A percentile compares a stretch with the other conserved stretches of the same genome.
Conservation (phyloP, 53 echinoderm and acorn worm genomes). For the Hippasteria phrygiana region DNA sequence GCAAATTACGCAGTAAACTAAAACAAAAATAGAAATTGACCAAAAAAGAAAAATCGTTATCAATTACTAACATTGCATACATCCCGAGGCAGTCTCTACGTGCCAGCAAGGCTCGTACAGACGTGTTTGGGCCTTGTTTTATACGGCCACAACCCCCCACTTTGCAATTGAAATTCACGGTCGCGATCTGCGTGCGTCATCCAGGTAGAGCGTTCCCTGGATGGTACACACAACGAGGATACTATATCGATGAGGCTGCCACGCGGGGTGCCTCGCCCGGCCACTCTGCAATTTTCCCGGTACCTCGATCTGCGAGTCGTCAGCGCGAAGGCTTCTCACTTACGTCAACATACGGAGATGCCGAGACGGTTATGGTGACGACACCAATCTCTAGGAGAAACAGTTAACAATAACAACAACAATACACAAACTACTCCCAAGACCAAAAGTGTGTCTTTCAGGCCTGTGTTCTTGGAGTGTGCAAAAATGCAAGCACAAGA, state of each 20-base stretch:
- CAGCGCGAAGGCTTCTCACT: too few relatives aligned
- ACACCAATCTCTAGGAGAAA: too few relatives aligned
- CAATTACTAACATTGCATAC: background rate
- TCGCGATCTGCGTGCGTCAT: conserved; percentile 42
- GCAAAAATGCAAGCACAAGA: too few relatives aligned
- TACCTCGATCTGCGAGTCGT: too few relatives aligned
- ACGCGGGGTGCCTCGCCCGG: background rate
- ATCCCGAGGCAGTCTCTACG: background rate
- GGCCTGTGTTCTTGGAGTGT: too few relatives aligned
- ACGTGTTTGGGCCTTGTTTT: background rate
- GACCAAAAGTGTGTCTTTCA: too few relatives aligned
- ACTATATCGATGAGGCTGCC: background rate
- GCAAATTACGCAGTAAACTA: background rate
- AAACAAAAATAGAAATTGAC: background rate
- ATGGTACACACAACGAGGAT: conserved; percentile 11
- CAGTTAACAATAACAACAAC: too few relatives aligned
- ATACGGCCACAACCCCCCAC: background rate
- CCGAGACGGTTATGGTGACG: too few relatives aligned
- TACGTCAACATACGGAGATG: too few relatives aligned
- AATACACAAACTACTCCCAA: too few relatives aligned
- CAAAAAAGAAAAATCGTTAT: conserved; percentile 6
- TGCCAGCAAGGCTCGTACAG: background rate
- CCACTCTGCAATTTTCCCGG: background rate
- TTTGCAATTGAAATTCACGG: conserved; percentile 31
- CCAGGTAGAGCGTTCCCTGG: conserved; percentile 7